Evolutionary conservation across 30 jellyfish, hydroid and myxozoan species (phyloP), one percentile per base, ranked within the genome.

Genomic region (Pseudorhiza aurosa): DNA sequence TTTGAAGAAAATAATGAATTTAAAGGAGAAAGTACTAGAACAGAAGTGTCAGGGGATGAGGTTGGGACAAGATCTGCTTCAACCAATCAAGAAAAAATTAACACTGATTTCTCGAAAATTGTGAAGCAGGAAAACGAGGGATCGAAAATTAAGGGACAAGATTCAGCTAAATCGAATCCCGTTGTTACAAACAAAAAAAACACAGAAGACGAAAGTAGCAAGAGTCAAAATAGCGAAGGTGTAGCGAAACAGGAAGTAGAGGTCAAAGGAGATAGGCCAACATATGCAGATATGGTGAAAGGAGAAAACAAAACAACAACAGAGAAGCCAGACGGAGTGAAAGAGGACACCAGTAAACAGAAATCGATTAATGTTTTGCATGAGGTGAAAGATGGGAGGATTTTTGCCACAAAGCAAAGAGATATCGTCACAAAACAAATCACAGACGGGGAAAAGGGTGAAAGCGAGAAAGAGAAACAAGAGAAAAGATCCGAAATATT

Each of bases 1-100:
- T 68, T 68, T 24, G 82, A 65, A n/a, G 80, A 65, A 39, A 15
- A 49, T 29, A n/a, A n/a, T n/a, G n/a, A n/a, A n/a, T n/a, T n/a
- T n/a, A n/a, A n/a, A n/a, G n/a, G n/a, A n/a, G n/a, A 4, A 49
- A 29, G n/a, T 15, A 14, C 5, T 29, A 49, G 10, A 42, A 15
- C 55, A 42, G 55, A 49, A 49, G 2, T 2, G 29, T 2, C 5
- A 49, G 63, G 9, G 22, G 22, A 29, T 29, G 6, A 49, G 63
- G 7, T 26, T 3, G 29, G 63, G n/a, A 49, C 6, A 49, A 49
- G 22, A 12, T 12, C 63, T 49, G 63, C 22, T 49, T 49, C n/a
- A 12, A 26, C 5, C n/a, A 14, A 14, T 15, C 6, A 14, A 4
- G 10, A 42, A 42, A 49, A 49, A 49, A 12, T 2, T 12, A 29